Evolutionary conservation across 2,113 vertebrate species (phyloP).

Genomic region (Anolis carolinensis): DNA sequence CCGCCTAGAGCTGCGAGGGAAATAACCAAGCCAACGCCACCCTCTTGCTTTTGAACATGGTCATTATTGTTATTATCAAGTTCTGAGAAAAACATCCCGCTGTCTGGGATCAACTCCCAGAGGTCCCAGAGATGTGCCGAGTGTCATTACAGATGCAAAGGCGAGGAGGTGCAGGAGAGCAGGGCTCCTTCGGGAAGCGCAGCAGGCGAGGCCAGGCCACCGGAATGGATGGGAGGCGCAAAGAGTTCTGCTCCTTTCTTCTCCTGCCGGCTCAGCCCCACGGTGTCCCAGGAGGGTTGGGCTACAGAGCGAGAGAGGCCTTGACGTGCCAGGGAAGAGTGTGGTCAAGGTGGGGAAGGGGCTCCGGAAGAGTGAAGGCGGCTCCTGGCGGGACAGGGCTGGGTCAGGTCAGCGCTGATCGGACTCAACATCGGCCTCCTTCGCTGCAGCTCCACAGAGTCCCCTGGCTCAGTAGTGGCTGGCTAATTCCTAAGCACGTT

Average conservation of each 20-base stretch:
- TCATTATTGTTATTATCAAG: no score
- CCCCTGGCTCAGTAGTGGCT: background rate
- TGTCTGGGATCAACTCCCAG: background rate
- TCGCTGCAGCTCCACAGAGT: background rate
- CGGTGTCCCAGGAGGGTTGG: background rate
- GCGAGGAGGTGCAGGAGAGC: background rate
- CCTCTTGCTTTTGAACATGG: no score
- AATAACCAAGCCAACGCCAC: no score
- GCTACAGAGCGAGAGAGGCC: background rate
- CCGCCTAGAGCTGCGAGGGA: no score
- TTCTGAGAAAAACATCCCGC: no score
- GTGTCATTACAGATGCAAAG: background rate
- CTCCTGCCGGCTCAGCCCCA: background rate
- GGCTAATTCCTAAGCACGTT: background rate
- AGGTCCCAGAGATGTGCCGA: background rate
- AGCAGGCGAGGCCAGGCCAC: background rate
- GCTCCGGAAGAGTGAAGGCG: background rate
- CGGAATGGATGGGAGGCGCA: background rate
- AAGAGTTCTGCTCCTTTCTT: background rate
- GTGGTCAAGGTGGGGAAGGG: no score
- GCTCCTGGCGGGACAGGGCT: no score
- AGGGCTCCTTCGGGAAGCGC: no score
- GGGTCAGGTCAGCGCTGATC: no score
- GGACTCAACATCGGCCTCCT: no score
- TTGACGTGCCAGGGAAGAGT: no score